Percentiles rank a stretch among this genome's conserved stretches.
Evolutionary conservation across 2,797 vertebrate species (phyloP).

Genomic region (Spea hammondii): DNA sequence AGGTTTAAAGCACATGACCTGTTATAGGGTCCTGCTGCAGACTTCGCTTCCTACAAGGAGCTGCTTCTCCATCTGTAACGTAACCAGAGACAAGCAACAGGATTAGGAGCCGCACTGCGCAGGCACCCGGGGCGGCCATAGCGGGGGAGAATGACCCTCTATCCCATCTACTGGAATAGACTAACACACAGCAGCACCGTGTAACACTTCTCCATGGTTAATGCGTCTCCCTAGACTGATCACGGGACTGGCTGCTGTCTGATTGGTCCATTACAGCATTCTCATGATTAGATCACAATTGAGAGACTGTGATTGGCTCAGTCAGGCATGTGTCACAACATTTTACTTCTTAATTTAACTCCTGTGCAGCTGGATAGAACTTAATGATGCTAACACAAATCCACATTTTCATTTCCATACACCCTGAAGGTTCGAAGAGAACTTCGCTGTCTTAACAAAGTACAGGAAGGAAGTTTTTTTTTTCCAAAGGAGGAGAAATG

Average conservation of each 20-base stretch:
- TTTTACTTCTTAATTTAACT: too few relatives aligned
- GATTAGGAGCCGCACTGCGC: not conserved
- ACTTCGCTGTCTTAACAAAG: too few relatives aligned
- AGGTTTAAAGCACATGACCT: not conserved
- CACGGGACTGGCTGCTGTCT: not conserved
- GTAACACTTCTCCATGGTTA: not conserved
- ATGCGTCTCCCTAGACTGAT: slow-evolving; percentile 10
- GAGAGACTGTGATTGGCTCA: not conserved
- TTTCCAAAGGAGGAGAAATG: too few relatives aligned
- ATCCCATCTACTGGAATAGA: too few relatives aligned
- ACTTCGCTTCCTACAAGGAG: not conserved
- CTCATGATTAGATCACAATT: not conserved
- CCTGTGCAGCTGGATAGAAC: too few relatives aligned
- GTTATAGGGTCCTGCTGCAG: not conserved
- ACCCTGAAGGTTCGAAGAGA: too few relatives aligned
- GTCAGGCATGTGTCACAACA: not conserved
- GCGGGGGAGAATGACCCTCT: not conserved
- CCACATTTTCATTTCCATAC: too few relatives aligned
- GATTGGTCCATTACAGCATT: not conserved
- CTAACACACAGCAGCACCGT: not conserved
- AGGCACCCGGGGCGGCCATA: not conserved
- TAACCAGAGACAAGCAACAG: not conserved
- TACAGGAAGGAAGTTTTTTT: too few relatives aligned
- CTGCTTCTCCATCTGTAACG: not conserved
- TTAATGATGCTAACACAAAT: too few relatives aligned